Conservation (phyloP, 1,140 invertebrate species). For the Drepana arcuata region DNA sequence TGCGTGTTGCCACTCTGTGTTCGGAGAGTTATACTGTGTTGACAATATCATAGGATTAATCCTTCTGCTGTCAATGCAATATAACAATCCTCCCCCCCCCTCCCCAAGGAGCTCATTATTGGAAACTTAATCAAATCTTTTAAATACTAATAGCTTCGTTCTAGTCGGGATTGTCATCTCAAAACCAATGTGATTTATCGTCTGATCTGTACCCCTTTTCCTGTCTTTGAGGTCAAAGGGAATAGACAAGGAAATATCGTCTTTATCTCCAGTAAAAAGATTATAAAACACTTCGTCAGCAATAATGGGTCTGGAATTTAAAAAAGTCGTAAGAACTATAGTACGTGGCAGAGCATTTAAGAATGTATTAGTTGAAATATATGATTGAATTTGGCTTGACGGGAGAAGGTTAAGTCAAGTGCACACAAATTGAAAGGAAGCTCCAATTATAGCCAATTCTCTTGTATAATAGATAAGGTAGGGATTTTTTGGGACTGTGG, state of each 20-base stretch:
- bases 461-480: conserved; percentile 44
- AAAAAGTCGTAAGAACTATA: not conserved
- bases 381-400: not conserved
- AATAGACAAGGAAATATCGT: conserved; percentile 5
- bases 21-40: too few species aligned
- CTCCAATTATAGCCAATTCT: conserved; percentile 51
- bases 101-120: too few species aligned
- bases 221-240: conserved; percentile 39
- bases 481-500: too few species aligned
- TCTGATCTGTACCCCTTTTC: conserved; percentile 45
- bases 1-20: too few species aligned
- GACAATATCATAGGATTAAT: too few species aligned
- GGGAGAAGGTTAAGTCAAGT: conserved; percentile 19
- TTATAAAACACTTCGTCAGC: not conserved
- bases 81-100: too few species aligned
- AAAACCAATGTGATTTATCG: too few species aligned
- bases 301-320: not conserved
- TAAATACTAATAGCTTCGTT: not conserved
- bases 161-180: too few species aligned
- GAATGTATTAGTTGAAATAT: not conserved
- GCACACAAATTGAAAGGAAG: conserved; percentile 48
- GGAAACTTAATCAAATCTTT: conserved; percentile 1
- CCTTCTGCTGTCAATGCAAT: too few species aligned
- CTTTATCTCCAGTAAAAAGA: conserved; percentile 2
- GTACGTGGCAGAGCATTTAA: not conserved